phyloP scores from a whole-genome alignment of 2,888 invertebrate genomes.

The Tinea trinotella region DNA sequence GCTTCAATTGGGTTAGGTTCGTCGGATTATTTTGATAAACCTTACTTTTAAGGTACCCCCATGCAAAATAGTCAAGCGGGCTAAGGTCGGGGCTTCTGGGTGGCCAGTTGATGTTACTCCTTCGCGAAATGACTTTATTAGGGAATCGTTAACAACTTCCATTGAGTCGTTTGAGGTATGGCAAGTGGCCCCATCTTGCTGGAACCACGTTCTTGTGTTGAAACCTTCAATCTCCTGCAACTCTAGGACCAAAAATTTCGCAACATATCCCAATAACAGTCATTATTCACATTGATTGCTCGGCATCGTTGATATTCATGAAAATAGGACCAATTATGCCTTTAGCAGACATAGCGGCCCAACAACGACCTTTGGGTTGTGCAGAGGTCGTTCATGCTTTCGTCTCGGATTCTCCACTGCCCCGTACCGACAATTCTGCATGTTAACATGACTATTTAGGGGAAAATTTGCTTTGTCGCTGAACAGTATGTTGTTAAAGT shows the following conservation, averaged over 20 bases:
- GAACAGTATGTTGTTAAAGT: no score
- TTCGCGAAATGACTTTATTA: slow-evolving; percentile 25
- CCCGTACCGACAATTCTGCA: no score
- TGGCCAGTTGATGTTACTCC: slow-evolving; percentile 25
- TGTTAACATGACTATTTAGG: no score
- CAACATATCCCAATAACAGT: slow-evolving; percentile 24
- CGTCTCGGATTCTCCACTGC: no score
- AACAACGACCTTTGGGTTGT: slow-evolving; percentile 21
- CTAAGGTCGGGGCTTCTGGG: slow-evolving; percentile 24
- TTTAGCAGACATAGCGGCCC: slow-evolving; percentile 17
- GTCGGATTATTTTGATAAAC: slow-evolving; percentile 24
- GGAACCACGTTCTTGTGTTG: slow-evolving; percentile 27
- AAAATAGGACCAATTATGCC: slow-evolving; percentile 21
- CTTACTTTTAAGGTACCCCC: slow-evolving; percentile 24
- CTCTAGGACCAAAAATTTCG: slow-evolving; percentile 24
- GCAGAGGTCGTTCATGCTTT: no score
- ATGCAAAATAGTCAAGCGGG: slow-evolving; percentile 20
- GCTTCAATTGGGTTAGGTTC: slow-evolving; percentile 24
- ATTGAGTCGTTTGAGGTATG: slow-evolving; percentile 24
- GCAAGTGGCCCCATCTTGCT: slow-evolving; percentile 24
- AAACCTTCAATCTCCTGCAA: slow-evolving; percentile 21
- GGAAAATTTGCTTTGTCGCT: no score
- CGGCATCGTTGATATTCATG: slow-evolving; percentile 21
- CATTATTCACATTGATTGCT: slow-evolving; percentile 24
- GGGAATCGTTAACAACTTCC: slow-evolving; percentile 22